phyloP scores from a whole-genome alignment of 2,113 vertebrate genomes.

The Cebus imitator region DNA sequence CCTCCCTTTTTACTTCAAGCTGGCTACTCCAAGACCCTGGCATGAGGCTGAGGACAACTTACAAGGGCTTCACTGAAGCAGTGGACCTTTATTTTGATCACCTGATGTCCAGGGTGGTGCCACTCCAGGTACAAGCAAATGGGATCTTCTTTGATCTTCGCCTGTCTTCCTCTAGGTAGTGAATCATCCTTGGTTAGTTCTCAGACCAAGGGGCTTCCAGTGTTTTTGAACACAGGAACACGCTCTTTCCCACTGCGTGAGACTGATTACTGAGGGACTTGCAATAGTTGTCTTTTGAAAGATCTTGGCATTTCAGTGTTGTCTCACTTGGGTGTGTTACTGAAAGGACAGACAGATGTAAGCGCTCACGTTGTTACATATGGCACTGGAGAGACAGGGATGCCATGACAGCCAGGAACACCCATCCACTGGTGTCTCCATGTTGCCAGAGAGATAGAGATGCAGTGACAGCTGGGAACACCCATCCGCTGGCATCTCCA shows the following conservation, averaged over 20 bases:
- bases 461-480: neutral
- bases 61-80: slow-evolving; percentile 91
- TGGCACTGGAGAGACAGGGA: neutral
- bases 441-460: neutral
- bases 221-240: neutral
- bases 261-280: neutral
- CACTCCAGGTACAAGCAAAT: slow-evolving; percentile 88
- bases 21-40: slow-evolving; percentile 92
- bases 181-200: neutral
- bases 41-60: slow-evolving; percentile 93
- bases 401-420: neutral
- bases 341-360: neutral
- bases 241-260: too few species aligned
- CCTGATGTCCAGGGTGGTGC: slow-evolving; percentile 89
- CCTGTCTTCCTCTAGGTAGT: neutral
- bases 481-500: too few species aligned
- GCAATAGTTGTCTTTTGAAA: neutral
- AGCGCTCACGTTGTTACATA: fast-evolving
- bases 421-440: too few species aligned
- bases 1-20: slow-evolving; percentile 78
- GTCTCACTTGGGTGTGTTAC: too few species aligned
- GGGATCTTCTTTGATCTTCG: neutral
- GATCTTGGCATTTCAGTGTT: neutral
- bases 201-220: neutral
- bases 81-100: slow-evolving; percentile 91